Percentiles rank a stretch among this genome's conserved stretches.
phyloP scores from a whole-genome alignment of 2,113 vertebrate genomes.

The Bubalus kerabau region DNA sequence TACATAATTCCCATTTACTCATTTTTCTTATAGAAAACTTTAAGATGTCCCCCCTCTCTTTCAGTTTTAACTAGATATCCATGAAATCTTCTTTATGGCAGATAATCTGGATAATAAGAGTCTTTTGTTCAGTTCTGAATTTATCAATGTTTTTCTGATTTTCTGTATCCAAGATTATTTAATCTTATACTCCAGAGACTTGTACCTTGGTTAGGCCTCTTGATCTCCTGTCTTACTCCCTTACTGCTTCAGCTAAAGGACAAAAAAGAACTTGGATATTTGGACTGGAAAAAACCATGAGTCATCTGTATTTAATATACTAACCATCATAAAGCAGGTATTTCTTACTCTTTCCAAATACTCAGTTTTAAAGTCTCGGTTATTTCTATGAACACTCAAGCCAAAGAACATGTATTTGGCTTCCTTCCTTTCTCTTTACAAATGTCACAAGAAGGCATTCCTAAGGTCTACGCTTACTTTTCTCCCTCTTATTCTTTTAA shows the following conservation, averaged over 20 bases:
- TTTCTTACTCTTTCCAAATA: constrained; percentile 38
- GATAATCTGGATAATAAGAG: not conserved
- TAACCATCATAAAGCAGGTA: constrained; percentile 12
- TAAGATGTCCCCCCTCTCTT: not conserved
- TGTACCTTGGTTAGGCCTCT: not conserved
- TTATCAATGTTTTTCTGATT: not conserved
- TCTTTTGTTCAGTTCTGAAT: not conserved
- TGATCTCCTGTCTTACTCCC: not conserved
- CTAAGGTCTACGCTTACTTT: not conserved
- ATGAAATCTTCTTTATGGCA: not conserved
- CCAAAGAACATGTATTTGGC: constrained; percentile 37
- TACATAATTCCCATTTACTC: not conserved
- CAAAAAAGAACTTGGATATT: not conserved
- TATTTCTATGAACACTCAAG: not conserved
- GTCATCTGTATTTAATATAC: constrained; percentile 32
- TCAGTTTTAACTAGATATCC: not conserved
- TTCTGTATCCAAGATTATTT: not conserved
- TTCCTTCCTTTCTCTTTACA: not conserved
- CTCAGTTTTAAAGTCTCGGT: not conserved
- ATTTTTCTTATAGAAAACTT: not conserved
- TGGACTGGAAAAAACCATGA: not conserved
- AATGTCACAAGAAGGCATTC: not conserved
- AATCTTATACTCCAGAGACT: not conserved
- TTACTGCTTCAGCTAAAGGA: not conserved
- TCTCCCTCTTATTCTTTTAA: not conserved